Evolutionary conservation across 2,888 invertebrate genomes (phyloP).

Genomic region (Venusia cambrica): DNA sequence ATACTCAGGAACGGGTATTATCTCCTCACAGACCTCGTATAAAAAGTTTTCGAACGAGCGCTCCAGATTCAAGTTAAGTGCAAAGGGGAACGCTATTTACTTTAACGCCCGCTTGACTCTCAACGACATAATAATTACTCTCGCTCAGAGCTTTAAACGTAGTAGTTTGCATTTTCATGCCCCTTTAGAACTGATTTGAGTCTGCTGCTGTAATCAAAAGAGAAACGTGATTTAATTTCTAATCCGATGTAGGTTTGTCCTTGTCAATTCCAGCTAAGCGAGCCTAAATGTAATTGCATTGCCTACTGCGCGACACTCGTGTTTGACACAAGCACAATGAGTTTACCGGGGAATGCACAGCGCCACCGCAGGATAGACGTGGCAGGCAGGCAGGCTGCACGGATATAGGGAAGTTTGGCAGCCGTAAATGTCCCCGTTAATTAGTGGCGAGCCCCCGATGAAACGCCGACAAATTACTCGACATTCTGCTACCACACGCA

Average conservation of each 20-base stretch:
- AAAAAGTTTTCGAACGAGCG: constrained; percentile 24
- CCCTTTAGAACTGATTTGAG: constrained; percentile 11
- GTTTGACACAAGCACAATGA: constrained; percentile 33
- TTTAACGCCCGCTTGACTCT: constrained; percentile 53
- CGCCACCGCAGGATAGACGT: constrained; percentile 32
- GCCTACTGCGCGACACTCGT: constrained; percentile 27
- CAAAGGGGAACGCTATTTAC: constrained; percentile 49
- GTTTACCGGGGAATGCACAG: constrained; percentile 39
- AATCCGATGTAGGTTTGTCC: constrained; percentile 7
- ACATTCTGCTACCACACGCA: constrained; percentile 54
- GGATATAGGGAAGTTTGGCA: constrained; percentile 62
- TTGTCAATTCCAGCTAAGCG: constrained; percentile 9
- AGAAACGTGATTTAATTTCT: neutral
- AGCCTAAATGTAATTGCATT: constrained; percentile 34
- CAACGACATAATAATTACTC: constrained; percentile 50
- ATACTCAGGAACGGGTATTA: constrained; percentile 21
- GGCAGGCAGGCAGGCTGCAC: constrained; percentile 39
- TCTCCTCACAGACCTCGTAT: constrained; percentile 22
- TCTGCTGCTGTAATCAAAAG: constrained; percentile 7
- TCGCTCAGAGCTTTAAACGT: constrained; percentile 35
- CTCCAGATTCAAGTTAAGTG: constrained; percentile 26
- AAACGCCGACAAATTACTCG: constrained; percentile 65
- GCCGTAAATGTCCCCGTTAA: constrained; percentile 69
- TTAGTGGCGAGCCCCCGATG: constrained; percentile 64
- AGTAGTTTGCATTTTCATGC: constrained; percentile 25